Base-by-base conservation (phyloP, 2,888 invertebrate genomes). In the Teinopalpus imperialis region DNA sequence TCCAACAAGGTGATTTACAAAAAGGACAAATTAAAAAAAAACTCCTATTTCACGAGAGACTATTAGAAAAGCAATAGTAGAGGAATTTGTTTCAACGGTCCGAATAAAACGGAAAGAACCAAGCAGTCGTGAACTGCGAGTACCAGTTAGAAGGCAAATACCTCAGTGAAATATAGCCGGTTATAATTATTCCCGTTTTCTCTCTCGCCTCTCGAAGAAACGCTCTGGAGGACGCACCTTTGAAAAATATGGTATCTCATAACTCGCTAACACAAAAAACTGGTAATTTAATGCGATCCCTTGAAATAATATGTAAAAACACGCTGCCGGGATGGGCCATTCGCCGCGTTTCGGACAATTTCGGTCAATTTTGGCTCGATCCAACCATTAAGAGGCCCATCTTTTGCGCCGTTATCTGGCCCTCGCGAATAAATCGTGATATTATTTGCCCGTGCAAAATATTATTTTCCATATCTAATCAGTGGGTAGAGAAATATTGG, bases 401-500 rank as follows among this genome's bases (percentile, higher is more conserved):
- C 82, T 69, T 68, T 69, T 66, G 64, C 58, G 53, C 71, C 77
- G 75, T 77, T 83, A 83, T 85, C 85, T 78, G 61, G 66, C 72
- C 68, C 67, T 63, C 63, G 61, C 64, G 69, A 73, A 85, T 86
- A 82, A 81, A 85, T 85, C 81, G 79, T 67, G 74, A 70, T 80
- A 79, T 81, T 81, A 81, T 81, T 80, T 77, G 74, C 64, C 69
- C 67, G 61, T 43, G 69, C 69, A 64, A 74, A 74, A 79, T 81
- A 81, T 81, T 78, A 78, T 78, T 80, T 71, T 73, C 73, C 79
- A 74, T 83, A 85, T 82, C 81, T 83, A 82, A 85, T 85, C 82
- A 82, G 75, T 63, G 66, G 57, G 66, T 58, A 65, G 66, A 73
- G 78, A 80, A 74, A 78, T 79, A 81, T 81, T 37, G 34, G 30